Evolutionary conservation across 1,140 invertebrate genomes (phyloP).

Genomic region (Maconellicoccus hirsutus): DNA sequence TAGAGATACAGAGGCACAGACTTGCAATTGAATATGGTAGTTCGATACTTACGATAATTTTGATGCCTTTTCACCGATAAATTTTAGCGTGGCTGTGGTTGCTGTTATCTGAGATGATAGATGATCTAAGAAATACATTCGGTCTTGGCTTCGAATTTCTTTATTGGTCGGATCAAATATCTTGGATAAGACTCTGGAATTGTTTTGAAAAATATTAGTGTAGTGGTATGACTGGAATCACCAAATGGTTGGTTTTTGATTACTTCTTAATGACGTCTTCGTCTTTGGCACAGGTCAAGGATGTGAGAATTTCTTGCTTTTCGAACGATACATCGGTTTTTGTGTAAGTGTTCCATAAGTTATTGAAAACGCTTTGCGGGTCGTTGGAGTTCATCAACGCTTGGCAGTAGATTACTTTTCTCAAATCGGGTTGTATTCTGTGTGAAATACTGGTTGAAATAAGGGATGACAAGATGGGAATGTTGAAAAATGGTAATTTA

Average conservation of each 20-base stretch:
- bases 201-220: no score
- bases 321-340: neutral
- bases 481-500: no score
- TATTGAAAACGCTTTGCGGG: neutral
- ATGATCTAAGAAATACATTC: no score
- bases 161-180: neutral
- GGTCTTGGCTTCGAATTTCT: conserved; percentile 13
- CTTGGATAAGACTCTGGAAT: neutral
- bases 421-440: conserved; percentile 12
- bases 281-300: neutral
- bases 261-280: neutral
- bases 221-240: no score
- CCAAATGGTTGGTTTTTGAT: neutral
- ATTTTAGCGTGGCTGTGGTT: no score
- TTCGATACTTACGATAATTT: no score
- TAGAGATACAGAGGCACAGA: no score
- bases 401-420: neutral
- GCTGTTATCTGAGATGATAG: no score
- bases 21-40: no score
- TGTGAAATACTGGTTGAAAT: no score
- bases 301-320: neutral
- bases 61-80: no score
- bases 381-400: neutral
- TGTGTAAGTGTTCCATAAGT: neutral
- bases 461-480: no score